Percentiles rank a stretch among this genome's conserved stretches.
These are phyloP conservation scores for Pygoscelis adeliae DNA, from an alignment of 2,113 vertebrate genomes.

Conservation along the genomic window DNA sequence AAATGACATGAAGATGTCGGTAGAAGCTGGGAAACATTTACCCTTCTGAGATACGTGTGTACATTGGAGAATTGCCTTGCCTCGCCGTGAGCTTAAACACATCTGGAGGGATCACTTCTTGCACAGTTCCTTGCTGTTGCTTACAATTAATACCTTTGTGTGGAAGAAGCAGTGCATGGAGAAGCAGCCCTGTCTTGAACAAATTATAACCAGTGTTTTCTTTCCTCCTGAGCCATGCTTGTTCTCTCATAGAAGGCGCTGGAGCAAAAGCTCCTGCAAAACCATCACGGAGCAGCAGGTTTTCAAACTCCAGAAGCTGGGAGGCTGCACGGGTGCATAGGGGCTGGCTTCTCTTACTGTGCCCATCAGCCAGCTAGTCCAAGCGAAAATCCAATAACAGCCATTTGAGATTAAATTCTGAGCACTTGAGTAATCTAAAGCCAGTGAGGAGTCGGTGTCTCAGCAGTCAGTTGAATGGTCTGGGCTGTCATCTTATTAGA, in stretches of 20 bases:
- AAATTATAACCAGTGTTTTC: neutral
- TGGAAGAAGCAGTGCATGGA: neutral
- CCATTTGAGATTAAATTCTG: slow-evolving; percentile 66
- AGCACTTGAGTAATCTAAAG: slow-evolving; percentile 66
- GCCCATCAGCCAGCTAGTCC: neutral
- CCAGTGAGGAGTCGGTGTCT: slow-evolving; percentile 52
- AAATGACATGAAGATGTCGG: slow-evolving; percentile 49
- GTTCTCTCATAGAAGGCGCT: neutral
- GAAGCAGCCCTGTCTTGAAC: neutral
- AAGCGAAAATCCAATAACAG: slow-evolving; percentile 20
- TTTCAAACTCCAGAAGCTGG: neutral
- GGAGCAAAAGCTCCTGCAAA: neutral
- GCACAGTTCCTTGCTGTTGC: neutral
- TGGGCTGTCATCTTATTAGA: slow-evolving; percentile 66
- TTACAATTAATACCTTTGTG: neutral
- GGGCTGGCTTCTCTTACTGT: neutral
- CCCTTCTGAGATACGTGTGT: slow-evolving; percentile 43
- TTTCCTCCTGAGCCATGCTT: neutral
- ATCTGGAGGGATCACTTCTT: slow-evolving; percentile 15
- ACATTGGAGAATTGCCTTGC: slow-evolving; percentile 62
- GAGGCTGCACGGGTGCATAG: neutral
- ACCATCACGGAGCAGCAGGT: neutral
- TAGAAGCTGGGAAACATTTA: slow-evolving; percentile 66
- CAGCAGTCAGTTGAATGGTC: slow-evolving; percentile 62
- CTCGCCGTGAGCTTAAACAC: neutral